Conservation (phyloP, 1,140 invertebrate genomes). For the Drosophila tristis region DNA sequence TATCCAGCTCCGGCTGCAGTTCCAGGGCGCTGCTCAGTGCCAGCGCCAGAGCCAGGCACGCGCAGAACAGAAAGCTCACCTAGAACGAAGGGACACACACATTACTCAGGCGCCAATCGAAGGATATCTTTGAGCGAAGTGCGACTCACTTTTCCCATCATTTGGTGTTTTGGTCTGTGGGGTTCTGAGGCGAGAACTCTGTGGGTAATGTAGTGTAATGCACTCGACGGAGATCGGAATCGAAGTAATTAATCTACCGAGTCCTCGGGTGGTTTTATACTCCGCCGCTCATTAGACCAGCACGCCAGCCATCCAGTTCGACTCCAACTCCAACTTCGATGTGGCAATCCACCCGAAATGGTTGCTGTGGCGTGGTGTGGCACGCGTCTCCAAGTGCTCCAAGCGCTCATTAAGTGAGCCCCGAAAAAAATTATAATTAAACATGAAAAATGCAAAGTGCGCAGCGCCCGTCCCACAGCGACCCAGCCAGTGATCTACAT, state of each 20-base stretch:
- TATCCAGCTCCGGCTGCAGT: conserved; percentile 59
- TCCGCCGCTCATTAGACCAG: conserved; percentile 28
- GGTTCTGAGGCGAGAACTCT: conserved; percentile 22
- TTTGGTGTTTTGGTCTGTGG: conserved; percentile 14
- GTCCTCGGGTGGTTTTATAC: conserved; percentile 73
- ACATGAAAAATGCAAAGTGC: conserved; percentile 67
- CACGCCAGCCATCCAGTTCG: conserved; percentile 6
- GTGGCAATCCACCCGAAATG: conserved; percentile 66
- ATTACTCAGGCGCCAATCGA: background rate
- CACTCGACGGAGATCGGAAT: conserved; percentile 61
- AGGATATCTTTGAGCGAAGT: no score
- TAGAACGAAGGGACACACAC: conserved; percentile 9
- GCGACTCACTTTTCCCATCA: conserved; percentile 68
- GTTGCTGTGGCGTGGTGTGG: conserved; percentile 21
- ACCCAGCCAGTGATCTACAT: background rate
- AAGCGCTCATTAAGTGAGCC: conserved; percentile 63
- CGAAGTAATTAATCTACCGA: conserved; percentile 69
- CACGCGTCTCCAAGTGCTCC: conserved; percentile 47
- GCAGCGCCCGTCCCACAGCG: conserved; percentile 27
- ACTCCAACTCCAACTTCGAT: conserved; percentile 40
- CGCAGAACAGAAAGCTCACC: conserved; percentile 58
- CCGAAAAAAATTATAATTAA: conserved; percentile 63
- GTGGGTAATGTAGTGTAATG: conserved; percentile 43
- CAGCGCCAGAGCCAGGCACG: conserved; percentile 40
- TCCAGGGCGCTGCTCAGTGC: conserved; percentile 34